Percentiles rank a stretch among this genome's conserved stretches.
Evolutionary conservation across 2,113 vertebrate species (phyloP).

Genomic region (Zosterops lateralis): DNA sequence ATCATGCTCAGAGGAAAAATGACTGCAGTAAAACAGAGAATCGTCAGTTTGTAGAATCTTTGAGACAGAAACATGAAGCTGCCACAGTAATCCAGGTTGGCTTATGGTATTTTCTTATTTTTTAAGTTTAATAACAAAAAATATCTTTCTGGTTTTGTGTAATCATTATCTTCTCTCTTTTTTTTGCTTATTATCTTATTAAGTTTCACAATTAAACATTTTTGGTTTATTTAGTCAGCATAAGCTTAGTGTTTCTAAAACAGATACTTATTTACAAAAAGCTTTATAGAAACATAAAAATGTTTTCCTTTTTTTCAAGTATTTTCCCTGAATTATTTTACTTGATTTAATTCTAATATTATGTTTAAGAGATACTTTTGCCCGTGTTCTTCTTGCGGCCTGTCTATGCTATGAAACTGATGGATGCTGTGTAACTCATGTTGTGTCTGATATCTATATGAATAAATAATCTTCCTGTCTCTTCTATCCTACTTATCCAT

Average conservation of each 20-base stretch:
- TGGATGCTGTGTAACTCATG: background rate
- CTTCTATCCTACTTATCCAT: background rate
- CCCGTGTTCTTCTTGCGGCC: background rate
- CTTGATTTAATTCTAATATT: background rate
- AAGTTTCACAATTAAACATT: background rate
- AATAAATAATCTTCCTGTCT: background rate
- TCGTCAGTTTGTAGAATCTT: background rate
- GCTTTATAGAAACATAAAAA: background rate
- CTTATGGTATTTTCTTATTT: background rate
- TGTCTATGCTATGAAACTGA: background rate
- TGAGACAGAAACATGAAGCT: conserved; percentile 68
- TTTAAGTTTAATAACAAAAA: background rate
- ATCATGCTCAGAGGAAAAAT: background rate
- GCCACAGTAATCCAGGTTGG: conserved; percentile 89
- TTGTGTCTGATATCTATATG: background rate
- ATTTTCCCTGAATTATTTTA: background rate
- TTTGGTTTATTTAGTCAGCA: background rate
- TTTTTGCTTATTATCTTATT: background rate
- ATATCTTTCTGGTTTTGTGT: background rate
- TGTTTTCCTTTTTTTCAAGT: background rate
- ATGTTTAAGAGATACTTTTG: background rate
- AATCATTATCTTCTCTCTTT: background rate
- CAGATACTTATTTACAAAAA: background rate
- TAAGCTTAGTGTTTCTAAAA: background rate
- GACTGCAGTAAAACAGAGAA: background rate